These are phyloP conservation scores for Diceros bicornis DNA, from an alignment of 2,797 vertebrate species.

Conservation along the genomic window DNA sequence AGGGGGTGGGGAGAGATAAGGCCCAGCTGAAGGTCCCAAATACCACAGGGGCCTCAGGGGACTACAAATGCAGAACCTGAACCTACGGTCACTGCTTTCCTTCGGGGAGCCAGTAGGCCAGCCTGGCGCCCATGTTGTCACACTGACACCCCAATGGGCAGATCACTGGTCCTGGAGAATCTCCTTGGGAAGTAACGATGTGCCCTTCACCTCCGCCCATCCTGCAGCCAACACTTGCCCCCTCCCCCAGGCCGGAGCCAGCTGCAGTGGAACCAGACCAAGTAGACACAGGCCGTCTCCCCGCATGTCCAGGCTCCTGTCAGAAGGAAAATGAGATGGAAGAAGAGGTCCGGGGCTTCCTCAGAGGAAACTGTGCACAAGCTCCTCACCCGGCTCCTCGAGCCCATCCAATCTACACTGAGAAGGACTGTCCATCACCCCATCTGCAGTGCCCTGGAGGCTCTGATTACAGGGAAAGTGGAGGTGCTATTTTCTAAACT, in stretches of 20 bases:
- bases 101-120: not conserved
- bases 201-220: not conserved
- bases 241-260: not conserved
- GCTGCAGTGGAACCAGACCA: not conserved
- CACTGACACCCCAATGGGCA: fast-evolving
- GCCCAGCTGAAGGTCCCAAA: not conserved
- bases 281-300: not conserved
- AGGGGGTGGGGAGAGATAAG: not conserved
- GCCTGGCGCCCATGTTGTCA: fast-evolving
- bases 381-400: not conserved
- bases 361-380: not conserved
- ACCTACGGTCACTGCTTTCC: not conserved
- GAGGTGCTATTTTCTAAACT: not conserved
- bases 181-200: not conserved
- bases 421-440: not conserved
- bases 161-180: too few species aligned
- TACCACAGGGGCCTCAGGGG: not conserved
- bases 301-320: not conserved
- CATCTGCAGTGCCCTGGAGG: fast-evolving
- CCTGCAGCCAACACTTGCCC: not conserved
- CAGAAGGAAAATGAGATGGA: not conserved
- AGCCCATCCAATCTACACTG: not conserved
- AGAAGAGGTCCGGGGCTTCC: not conserved
- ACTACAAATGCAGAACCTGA: not conserved
- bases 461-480: not conserved